Percentiles rank a stretch among this genome's conserved stretches.
phyloP scores from a whole-genome alignment of 2,113 vertebrate genomes.

The Podiceps cristatus region DNA sequence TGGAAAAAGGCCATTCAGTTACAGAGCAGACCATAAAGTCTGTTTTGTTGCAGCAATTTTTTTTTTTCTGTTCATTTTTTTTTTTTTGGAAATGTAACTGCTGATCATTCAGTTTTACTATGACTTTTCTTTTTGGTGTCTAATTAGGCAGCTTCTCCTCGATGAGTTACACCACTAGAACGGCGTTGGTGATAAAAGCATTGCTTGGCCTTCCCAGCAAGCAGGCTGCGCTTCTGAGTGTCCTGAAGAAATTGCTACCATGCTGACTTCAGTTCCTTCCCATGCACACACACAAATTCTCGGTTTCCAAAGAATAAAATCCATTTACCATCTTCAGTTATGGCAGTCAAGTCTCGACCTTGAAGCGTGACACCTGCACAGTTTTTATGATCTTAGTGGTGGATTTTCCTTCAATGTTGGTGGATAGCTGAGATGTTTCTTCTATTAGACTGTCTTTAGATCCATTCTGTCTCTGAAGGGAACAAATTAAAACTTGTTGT shows the following conservation, averaged over 20 bases:
- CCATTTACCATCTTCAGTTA: not conserved
- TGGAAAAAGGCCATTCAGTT: constrained; percentile 17
- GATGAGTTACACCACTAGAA: not conserved
- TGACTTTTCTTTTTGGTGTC: not conserved
- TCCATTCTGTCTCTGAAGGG: constrained; percentile 79
- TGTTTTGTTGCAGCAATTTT: not conserved
- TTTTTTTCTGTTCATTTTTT: not conserved
- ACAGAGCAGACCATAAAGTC: constrained; percentile 6
- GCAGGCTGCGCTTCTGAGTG: not conserved
- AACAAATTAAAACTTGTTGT: not conserved
- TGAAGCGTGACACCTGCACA: constrained; percentile 76
- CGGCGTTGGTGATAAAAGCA: not conserved
- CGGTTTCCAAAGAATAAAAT: constrained; percentile 45
- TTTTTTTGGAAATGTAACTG: constrained; percentile 29
- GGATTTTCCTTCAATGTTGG: constrained; percentile 75
- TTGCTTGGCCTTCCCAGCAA: not conserved
- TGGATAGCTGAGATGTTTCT: constrained; percentile 67
- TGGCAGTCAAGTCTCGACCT: constrained; percentile 80
- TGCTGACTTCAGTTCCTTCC: not conserved
- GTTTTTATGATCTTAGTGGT: constrained; percentile 81
- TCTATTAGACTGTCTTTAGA: constrained; percentile 86
- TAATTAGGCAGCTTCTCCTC: not conserved
- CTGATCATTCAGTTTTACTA: not conserved
- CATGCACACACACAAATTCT: constrained; percentile 6
- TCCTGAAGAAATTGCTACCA: not conserved